Conservation (phyloP, 2,888 invertebrate genomes). For the Saturnia japonica region DNA sequence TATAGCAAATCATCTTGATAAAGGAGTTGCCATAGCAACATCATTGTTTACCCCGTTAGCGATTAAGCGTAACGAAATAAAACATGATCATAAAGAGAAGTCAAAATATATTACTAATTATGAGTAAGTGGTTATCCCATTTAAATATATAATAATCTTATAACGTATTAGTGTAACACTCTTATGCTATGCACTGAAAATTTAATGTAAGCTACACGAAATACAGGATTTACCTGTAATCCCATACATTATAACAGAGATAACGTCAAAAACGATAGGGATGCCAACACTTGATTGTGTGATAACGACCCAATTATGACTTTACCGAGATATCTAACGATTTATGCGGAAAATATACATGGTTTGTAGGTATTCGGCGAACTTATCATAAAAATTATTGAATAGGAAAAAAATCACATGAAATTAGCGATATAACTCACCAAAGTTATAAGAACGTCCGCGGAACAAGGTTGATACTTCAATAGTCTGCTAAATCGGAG, state of each 20-base stretch:
- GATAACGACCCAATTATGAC: constrained; percentile 13
- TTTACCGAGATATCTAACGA: constrained; percentile 13
- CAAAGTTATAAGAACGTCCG: constrained; percentile 70
- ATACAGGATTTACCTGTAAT: constrained; percentile 7
- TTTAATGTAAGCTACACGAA: constrained; percentile 4
- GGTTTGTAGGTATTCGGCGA: background rate
- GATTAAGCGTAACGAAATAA: background rate
- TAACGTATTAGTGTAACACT: background rate
- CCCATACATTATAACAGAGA: constrained; percentile 12
- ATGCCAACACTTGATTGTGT: constrained; percentile 12
- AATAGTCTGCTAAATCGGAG: constrained; percentile 85
- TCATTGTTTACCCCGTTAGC: background rate
- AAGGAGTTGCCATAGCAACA: too few species aligned
- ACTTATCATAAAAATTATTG: background rate
- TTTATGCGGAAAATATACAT: constrained; percentile 1
- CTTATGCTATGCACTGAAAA: background rate
- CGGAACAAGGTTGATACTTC: constrained; percentile 84
- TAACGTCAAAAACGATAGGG: constrained; percentile 14
- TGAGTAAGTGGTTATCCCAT: background rate
- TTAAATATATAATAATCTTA: background rate
- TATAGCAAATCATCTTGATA: too few species aligned
- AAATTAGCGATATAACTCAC: constrained; percentile 52
- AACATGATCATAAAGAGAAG: background rate
- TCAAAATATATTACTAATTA: background rate
- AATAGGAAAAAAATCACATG: constrained; percentile 17